Evolutionary conservation across 2,113 vertebrate genomes (phyloP).

Genomic region (Cyphomyrus discorhynchus): DNA sequence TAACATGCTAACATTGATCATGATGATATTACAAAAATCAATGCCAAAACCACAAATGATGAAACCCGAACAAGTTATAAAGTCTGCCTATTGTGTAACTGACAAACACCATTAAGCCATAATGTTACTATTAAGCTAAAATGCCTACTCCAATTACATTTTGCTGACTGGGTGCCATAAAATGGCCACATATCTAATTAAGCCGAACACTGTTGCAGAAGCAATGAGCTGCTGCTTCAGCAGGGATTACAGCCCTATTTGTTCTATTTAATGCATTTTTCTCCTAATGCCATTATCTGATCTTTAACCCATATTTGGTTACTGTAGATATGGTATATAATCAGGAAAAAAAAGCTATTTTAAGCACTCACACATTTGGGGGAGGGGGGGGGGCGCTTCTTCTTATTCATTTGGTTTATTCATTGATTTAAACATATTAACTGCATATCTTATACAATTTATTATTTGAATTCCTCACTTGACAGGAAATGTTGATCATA

Average conservation of each 20-base stretch:
- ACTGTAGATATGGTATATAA: not conserved
- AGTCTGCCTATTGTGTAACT: conserved; percentile 31
- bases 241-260: not conserved
- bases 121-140: conserved; percentile 4
- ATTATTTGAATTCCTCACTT: not conserved
- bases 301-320: not conserved
- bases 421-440: not conserved
- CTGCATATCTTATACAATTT: not conserved
- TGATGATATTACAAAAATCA: conserved; percentile 1
- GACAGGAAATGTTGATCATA: not conserved
- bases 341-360: not conserved
- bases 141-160: conserved; percentile 16
- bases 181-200: conserved; percentile 10
- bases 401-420: not conserved
- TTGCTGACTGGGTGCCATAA: conserved; percentile 9
- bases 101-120: conserved; percentile 13
- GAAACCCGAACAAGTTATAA: conserved; percentile 20
- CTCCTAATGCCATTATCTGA: not conserved
- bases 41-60: conserved; percentile 19
- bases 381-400: not conserved
- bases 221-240: not conserved
- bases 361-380: not conserved
- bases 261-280: not conserved
- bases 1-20: not conserved
- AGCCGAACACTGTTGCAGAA: not conserved